Evolutionary conservation across 2,113 vertebrate species (phyloP), one percentile per base, ranked within the genome.

Genomic region (Cyrtonyx montezumae): DNA sequence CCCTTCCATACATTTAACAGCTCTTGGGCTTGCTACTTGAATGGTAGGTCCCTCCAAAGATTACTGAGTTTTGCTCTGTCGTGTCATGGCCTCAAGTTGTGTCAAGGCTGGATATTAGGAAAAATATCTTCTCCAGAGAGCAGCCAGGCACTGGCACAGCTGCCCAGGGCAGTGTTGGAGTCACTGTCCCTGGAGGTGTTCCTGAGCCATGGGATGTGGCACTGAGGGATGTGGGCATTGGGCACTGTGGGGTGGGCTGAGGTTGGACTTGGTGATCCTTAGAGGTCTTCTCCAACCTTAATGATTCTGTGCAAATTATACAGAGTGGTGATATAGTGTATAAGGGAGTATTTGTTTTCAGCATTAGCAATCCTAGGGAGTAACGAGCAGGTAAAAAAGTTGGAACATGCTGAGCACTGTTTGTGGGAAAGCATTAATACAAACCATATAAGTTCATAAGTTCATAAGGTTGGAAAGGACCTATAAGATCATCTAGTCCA

Each of bases 11-110:
- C 40, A n/a, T n/a, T 42, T 26, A 15, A 1, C 30, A 81, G 34
- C 22, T 71, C 18, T 23, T 61, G 28, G 11, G 4, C 11, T 1
- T 3, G 1, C 34, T 9, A 2, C 9, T 30, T 68, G 23, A 5
- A 8, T 23, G 32, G 8, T 5, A 56, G 25, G 26, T 51, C 74
- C 67, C 51, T 22, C n/a, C 26, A 17, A 1, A 61, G 65, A 22
- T 32, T 28, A 1, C 2, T 62, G 65, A 56, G 75, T 77, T 81
- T n/a, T 26, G 17, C 58, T 51, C 40, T 8, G 34, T 58, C 32
- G n/a, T n/a, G 30, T 30, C 15, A 9, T 55, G 16, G 53, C 53
- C 28, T 55, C 53, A 55, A 30, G 53, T 6, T 30, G 28, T 16
- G 17, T 32, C 53, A 32, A 18, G 30, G 9, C 17, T 32, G 30